Evolutionary conservation across 2,797 vertebrate species (phyloP).

Genomic region (Sternarchorhynchus goeldii): DNA sequence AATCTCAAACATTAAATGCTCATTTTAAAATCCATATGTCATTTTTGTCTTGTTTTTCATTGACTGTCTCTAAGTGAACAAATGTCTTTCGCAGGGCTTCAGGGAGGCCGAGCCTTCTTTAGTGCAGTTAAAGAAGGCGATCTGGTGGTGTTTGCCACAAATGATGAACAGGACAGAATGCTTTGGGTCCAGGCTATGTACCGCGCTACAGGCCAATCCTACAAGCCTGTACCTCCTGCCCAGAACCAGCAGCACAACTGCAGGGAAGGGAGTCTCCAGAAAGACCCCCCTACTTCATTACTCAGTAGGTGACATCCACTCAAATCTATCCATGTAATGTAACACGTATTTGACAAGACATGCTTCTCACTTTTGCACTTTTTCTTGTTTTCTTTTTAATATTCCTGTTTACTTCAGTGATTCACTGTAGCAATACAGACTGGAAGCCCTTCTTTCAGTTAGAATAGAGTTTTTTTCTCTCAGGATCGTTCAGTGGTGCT

Average conservation of each 20-base stretch:
- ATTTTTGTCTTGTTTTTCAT: background rate
- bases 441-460: slow-evolving; percentile 13
- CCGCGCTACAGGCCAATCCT: slow-evolving; percentile 94
- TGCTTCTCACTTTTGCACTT: background rate
- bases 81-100: slow-evolving; percentile 78
- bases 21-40: background rate
- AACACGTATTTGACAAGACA: background rate
- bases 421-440: background rate
- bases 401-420: slow-evolving; percentile 1
- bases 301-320: slow-evolving; percentile 78
- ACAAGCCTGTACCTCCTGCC: slow-evolving; percentile 85
- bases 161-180: slow-evolving; percentile 89
- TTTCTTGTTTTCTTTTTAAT: background rate
- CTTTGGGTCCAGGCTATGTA: slow-evolving; percentile 98
- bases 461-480: background rate
- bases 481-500: slow-evolving; percentile 1
- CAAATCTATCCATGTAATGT: background rate
- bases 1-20: background rate
- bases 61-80: background rate
- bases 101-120: slow-evolving; percentile 90
- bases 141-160: slow-evolving; percentile 89
- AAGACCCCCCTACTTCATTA: slow-evolving; percentile 72
- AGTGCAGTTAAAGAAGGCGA: slow-evolving; percentile 95
- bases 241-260: slow-evolving; percentile 84
- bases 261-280: slow-evolving; percentile 78